A percentile compares a stretch with the other conserved stretches of the same genome.
Conservation (phyloP, 2,888 invertebrate species). For the Xestia xanthographa region DNA sequence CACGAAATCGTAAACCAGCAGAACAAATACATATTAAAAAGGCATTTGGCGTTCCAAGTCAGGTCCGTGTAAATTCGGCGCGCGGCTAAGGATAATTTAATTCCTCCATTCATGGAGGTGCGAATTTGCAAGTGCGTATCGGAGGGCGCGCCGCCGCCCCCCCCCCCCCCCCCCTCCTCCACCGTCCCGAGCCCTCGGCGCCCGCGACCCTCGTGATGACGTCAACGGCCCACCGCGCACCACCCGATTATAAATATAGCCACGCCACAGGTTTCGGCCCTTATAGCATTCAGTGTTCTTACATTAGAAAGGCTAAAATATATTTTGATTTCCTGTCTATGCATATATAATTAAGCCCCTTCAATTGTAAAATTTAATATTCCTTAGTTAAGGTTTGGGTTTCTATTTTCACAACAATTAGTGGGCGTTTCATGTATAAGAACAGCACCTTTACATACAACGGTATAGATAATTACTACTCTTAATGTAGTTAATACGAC, state of each 20-base stretch:
- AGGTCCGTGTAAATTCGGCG: slow-evolving; percentile 80
- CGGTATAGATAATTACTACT: no score
- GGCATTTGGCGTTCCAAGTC: slow-evolving; percentile 76
- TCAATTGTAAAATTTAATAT: not conserved
- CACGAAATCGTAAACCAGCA: slow-evolving; percentile 44
- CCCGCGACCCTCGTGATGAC: slow-evolving; percentile 82
- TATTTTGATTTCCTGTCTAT: slow-evolving; percentile 34
- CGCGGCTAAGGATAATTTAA: slow-evolving; percentile 84
- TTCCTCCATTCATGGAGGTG: slow-evolving; percentile 89
- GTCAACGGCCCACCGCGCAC: slow-evolving; percentile 86
- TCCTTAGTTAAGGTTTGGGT: not conserved
- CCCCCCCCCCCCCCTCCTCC: slow-evolving; percentile 33
- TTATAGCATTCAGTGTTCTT: slow-evolving; percentile 73
- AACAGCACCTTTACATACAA: not conserved
- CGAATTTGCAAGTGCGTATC: slow-evolving; percentile 89
- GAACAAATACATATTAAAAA: slow-evolving; percentile 67
- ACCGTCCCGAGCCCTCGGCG: slow-evolving; percentile 62
- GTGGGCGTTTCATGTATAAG: not conserved
- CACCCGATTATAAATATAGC: slow-evolving; percentile 89
- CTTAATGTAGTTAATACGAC: not conserved
- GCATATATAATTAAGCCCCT: not conserved
- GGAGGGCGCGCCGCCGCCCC: slow-evolving; percentile 84
- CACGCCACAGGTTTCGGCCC: slow-evolving; percentile 88
- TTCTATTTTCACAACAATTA: not conserved
- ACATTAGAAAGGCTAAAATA: slow-evolving; percentile 61